phyloP scores from a whole-genome alignment of 2,888 invertebrate species.

The Cosmopolites sordidus region DNA sequence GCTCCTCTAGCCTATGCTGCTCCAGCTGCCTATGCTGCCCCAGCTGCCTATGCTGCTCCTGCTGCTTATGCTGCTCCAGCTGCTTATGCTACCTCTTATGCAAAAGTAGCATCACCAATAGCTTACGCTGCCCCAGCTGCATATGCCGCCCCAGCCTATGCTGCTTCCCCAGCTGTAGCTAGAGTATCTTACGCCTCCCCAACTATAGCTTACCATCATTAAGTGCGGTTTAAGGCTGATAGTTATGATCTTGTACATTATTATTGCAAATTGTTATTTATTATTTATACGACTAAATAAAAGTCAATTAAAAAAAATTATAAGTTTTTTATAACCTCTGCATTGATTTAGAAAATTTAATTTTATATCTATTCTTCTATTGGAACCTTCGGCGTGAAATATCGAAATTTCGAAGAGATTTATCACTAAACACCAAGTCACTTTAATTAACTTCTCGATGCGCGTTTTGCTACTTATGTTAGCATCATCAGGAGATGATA shows the following conservation, averaged over 20 bases:
- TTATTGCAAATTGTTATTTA: conserved; percentile 11
- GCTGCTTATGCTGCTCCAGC: conserved; percentile 22
- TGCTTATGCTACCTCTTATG: conserved; percentile 17
- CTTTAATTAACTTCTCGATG: too few relatives aligned
- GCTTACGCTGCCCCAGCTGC: too few relatives aligned
- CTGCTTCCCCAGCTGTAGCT: conserved; percentile 8
- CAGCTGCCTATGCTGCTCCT: conserved; percentile 27
- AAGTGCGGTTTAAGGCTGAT: neutral
- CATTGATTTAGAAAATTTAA: too few relatives aligned
- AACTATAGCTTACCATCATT: conserved; percentile 4
- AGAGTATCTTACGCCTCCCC: conserved; percentile 13
- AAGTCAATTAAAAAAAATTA: conserved; percentile 10
- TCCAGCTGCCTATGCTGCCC: conserved; percentile 17
- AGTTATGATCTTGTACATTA: conserved; percentile 7
- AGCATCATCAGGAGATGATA: too few relatives aligned
- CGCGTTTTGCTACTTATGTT: too few relatives aligned
- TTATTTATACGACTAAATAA: conserved; percentile 19
- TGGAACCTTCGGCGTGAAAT: too few relatives aligned
- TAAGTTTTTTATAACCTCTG: neutral
- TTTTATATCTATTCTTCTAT: too few relatives aligned
- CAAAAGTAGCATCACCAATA: neutral
- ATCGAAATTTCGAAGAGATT: too few relatives aligned
- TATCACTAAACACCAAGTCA: too few relatives aligned
- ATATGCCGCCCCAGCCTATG: conserved; percentile 1
- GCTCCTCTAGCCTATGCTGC: neutral